Percentiles rank a stretch among this genome's conserved stretches.
These are phyloP conservation scores for Peromyscus maniculatus DNA, from an alignment of 2,113 vertebrate genomes.

Conservation along the genomic window DNA sequence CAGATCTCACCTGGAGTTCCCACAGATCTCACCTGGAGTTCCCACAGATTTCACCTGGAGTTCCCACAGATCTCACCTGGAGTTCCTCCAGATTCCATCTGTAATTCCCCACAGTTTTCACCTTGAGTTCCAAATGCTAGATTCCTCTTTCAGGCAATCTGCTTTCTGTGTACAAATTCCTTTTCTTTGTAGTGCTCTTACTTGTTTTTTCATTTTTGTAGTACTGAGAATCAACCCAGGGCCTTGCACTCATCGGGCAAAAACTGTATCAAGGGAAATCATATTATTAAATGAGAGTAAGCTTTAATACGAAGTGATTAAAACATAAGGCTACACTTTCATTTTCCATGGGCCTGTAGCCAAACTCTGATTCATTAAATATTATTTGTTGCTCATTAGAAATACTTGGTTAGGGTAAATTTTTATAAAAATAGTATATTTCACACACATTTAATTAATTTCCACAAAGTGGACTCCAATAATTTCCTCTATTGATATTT, in stretches of 20 bases:
- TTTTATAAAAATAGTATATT: not conserved
- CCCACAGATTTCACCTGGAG: too few species aligned
- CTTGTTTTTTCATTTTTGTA: not conserved
- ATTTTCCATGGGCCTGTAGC: not conserved
- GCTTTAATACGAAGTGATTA: constrained; percentile 1
- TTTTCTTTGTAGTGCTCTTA: not conserved
- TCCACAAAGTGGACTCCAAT: not conserved
- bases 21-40: too few species aligned
- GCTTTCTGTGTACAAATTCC: not conserved
- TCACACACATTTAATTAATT: not conserved
- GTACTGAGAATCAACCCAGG: not conserved
- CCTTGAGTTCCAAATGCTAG: not conserved
- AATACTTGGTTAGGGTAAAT: not conserved
- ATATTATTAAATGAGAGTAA: not conserved
- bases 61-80: too few species aligned
- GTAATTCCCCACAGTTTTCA: not conserved
- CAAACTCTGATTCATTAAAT: not conserved
- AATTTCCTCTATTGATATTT: not conserved
- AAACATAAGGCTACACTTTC: not conserved
- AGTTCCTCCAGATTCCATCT: too few species aligned
- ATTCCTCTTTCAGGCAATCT: not conserved
- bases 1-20: too few species aligned
- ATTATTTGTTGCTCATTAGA: not conserved
- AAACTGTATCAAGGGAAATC: not conserved
- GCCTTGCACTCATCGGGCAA: not conserved